Base-by-base conservation (phyloP, 2,888 invertebrate species). In the Spicauda simplicius region DNA sequence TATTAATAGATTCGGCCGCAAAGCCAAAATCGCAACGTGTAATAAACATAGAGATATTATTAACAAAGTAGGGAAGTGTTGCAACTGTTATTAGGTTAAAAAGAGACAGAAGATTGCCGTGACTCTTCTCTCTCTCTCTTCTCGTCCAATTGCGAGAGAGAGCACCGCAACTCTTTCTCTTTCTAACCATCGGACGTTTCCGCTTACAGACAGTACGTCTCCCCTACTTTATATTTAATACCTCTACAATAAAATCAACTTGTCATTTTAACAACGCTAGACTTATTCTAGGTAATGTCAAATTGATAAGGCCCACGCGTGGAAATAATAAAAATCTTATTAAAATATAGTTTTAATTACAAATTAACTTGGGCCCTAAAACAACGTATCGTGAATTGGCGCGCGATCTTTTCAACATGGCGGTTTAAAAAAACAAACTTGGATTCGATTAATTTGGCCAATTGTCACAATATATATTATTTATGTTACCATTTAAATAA, bases 261-360 rank as follows among this genome's bases (percentile, higher is more conserved):
- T 91, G 90, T 85, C 90, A 91, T 90, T 88, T 93, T 90, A 88
- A 80, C 75, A 87, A 92, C 91, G 69, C 92, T 93, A 91, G 91
- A 89, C 69, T 65, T 68, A 73, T 73, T 87, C 91, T 93, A 93
- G 91, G 92, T 92, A 93, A 92, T 89, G 91, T 88, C 92, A 92
- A 93, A 91, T 93, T 82, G 90, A 81, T 75, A 74, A 70, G 75
- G 76, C 77, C 76, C 76, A 68, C 68, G 58, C 64, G 69, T 64
- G 64, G 65, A 69, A 67, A 70, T 68, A 69, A 71, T 65, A 64
- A 70, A 72, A 70, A 68, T 71, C 71, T 69, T 69, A 71, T 69
- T 68, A 69, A 70, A 69, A 71, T 60, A 70, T 50, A 60, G 33
- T 55, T 59, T 45, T 62, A 37, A 63, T 60, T 71, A 71, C 72